phyloP scores from a whole-genome alignment of 1,140 invertebrate genomes.

The Oscheius sp. region DNA sequence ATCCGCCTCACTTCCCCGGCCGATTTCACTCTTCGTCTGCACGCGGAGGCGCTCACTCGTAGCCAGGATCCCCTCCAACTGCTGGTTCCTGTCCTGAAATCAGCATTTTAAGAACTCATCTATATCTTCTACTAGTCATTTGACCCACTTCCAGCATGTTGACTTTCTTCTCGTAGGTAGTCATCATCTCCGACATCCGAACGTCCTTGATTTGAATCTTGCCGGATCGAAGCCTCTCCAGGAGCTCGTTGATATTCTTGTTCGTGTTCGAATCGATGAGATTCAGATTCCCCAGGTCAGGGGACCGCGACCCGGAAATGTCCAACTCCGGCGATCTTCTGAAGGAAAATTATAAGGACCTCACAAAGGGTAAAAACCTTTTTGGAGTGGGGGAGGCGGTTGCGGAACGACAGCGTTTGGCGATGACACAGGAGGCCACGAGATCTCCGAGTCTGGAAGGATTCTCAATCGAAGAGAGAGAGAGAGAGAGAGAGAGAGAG shows the following conservation, averaged over 20 bases:
- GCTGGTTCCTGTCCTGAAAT: slow-evolving; percentile 26
- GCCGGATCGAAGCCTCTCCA: slow-evolving; percentile 4
- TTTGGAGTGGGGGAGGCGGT: neutral
- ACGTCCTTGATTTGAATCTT: slow-evolving; percentile 27
- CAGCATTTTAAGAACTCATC: neutral
- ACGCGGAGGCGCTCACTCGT: neutral
- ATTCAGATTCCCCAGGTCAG: neutral
- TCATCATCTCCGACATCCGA: slow-evolving; percentile 23
- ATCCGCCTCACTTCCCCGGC: neutral
- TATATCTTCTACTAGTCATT: no score
- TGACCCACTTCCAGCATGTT: no score
- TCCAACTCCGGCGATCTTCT: slow-evolving; percentile 2
- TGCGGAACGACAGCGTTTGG: neutral
- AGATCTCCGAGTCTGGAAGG: slow-evolving; percentile 29
- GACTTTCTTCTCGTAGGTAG: slow-evolving; percentile 36
- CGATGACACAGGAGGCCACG: slow-evolving; percentile 10
- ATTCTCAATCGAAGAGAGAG: neutral
- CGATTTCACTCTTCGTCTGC: slow-evolving; percentile 1
- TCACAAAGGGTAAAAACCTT: neutral
- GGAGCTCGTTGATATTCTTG: slow-evolving; percentile 1
- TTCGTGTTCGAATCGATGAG: neutral
- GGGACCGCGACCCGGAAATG: neutral
- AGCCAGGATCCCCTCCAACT: slow-evolving; percentile 16
- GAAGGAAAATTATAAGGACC: neutral
- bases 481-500: neutral